These are phyloP conservation scores for Anoura caudifer DNA, from an alignment of 2,113 vertebrate genomes.

Conservation along the genomic window DNA sequence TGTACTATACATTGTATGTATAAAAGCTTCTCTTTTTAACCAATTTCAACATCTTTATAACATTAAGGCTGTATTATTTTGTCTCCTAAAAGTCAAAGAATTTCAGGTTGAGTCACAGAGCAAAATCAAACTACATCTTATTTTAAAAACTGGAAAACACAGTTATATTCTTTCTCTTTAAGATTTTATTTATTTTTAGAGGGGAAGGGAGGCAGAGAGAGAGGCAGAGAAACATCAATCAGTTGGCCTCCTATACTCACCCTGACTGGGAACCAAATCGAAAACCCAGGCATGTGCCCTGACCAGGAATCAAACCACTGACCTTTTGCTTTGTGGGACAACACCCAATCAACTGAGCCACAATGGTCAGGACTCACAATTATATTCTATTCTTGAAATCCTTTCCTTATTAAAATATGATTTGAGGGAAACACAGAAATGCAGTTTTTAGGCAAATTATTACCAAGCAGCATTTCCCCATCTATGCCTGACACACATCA, in stretches of 20 bases:
- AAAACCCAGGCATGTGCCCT: too few relatives aligned
- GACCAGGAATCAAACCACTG: too few relatives aligned
- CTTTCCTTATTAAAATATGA: conserved; percentile 1
- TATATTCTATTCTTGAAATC: background rate
- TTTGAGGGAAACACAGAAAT: background rate
- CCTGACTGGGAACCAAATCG: too few relatives aligned
- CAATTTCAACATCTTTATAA: background rate
- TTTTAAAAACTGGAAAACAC: background rate
- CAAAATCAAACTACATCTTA: background rate
- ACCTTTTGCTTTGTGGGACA: too few relatives aligned
- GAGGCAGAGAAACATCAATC: too few relatives aligned
- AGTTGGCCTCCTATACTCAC: too few relatives aligned
- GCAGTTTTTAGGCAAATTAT: background rate
- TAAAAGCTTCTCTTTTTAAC: background rate
- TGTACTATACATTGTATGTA: background rate
- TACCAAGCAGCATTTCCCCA: background rate
- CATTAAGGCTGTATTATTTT: background rate
- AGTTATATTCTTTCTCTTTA: background rate
- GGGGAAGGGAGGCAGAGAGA: too few relatives aligned
- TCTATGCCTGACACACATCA: background rate
- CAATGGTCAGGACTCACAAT: too few relatives aligned
- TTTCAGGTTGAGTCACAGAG: background rate
- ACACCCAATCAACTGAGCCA: too few relatives aligned
- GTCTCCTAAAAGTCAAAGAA: background rate
- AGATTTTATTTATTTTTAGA: too few relatives aligned